Conservation (phyloP, 2,113 vertebrate species). For the Pelecanus crispus region DNA sequence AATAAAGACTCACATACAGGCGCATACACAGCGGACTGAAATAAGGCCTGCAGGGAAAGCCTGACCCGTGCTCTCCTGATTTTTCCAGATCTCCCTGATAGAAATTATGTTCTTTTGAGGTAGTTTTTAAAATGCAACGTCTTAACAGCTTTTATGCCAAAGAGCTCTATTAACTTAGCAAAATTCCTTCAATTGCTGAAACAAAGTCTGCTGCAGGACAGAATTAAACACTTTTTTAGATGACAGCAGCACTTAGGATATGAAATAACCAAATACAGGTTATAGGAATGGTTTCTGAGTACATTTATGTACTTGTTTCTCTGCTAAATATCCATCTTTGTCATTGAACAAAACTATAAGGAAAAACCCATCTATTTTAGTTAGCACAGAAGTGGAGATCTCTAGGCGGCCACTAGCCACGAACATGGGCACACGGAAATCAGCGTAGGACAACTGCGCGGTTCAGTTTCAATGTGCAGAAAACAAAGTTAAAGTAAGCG, state of each 20-base stretch:
- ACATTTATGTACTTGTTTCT: neutral
- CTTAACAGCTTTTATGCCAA: neutral
- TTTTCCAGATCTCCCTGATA: rapidly evolving
- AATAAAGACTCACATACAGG: neutral
- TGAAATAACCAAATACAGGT: neutral
- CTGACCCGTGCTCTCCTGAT: neutral
- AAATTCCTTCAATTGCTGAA: neutral
- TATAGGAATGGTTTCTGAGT: neutral
- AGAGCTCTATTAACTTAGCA: neutral
- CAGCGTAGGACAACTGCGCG: neutral
- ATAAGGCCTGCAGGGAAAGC: neutral
- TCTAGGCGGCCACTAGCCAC: neutral
- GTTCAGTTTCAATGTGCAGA: neutral
- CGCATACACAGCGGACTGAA: rapidly evolving
- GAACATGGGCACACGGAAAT: neutral
- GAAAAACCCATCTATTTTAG: neutral
- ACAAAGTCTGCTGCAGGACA: neutral
- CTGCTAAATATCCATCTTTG: neutral
- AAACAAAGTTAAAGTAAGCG: neutral
- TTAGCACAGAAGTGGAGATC: neutral
- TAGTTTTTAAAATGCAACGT: neutral
- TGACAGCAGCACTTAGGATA: neutral
- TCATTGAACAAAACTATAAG: neutral
- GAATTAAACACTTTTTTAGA: neutral
- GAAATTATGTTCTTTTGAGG: neutral